Base-by-base conservation (phyloP, 2,888 invertebrate genomes). In the Apamea anceps region DNA sequence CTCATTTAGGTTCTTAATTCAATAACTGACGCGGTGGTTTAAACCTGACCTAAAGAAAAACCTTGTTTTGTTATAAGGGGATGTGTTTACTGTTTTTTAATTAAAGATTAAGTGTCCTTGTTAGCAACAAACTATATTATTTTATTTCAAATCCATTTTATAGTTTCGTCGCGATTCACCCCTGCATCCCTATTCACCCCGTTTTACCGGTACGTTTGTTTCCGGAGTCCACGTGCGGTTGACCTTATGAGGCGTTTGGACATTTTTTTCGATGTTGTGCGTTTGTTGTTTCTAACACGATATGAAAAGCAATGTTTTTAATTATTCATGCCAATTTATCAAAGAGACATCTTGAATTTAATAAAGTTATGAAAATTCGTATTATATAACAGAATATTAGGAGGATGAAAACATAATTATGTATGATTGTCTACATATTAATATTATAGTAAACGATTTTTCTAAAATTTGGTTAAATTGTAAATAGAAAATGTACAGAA, bases 401-500 rank as follows among this genome's bases (percentile, higher is more conserved):
- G 25, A 32, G 45, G 60, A 28, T 7, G 42, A 54, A 18, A 62
- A 28, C 54, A 15, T 12, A 7, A n/a, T 18, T 8, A 15, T 18
- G 65, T 67, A 72, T 67, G 42, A 66, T 62, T 60, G 51, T 77
- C 51, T 45, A 54, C 7, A 54, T 63, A 60, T 4, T 48, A 65
- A 2, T 28, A 15, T 32, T 32, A 63, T 63, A 8, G n/a, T 67
- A 62, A 67, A 45, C 25, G 57, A 66, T 48, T 75, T 82, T 71
- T 79, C 42, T n/a, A 75, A 71, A 78, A 37, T 45, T 70, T 85
- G 63, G 67, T 80, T 73, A 67, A 68, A 77, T 80, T 88, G 88
- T 88, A 87, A 78, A 88, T 87, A 88, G 62, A 63, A 63, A 67
- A 67, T 88, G 88, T 88, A 88, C 85, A 88, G 84, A 85, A 80